Evolutionary conservation across 2,797 vertebrate species (phyloP).

Genomic region (Hypotaenidia okinawae): DNA sequence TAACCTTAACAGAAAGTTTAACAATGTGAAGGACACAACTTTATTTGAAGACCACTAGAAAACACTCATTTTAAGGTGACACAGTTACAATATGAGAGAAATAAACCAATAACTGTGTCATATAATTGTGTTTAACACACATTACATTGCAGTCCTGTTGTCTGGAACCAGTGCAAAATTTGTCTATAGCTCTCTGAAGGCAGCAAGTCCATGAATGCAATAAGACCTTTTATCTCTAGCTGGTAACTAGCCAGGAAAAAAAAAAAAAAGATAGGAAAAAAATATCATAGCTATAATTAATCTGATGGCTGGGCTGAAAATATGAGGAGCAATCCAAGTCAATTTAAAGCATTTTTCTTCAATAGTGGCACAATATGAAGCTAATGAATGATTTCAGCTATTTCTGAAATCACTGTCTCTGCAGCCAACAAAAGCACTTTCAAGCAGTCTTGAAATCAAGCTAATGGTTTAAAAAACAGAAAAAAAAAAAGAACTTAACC

Average conservation of each 20-base stretch:
- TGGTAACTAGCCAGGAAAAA: not conserved
- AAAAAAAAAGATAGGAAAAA: not conserved
- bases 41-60: not conserved
- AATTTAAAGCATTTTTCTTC: slow-evolving; percentile 19
- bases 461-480: not conserved
- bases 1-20: not conserved
- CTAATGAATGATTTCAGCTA: slow-evolving; percentile 28
- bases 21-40: not conserved
- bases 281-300: slow-evolving; percentile 42
- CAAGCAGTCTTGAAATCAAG: not conserved
- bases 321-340: not conserved
- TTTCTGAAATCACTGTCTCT: slow-evolving; percentile 19
- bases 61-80: not conserved
- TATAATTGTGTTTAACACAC: not conserved
- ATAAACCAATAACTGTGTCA: not conserved
- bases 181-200: slow-evolving; percentile 7
- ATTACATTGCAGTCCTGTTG: not conserved
- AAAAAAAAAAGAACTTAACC: not conserved
- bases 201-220: not conserved
- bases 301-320: slow-evolving; percentile 1
- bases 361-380: not conserved
- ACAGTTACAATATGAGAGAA: not conserved
- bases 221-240: slow-evolving; percentile 14
- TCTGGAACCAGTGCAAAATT: not conserved
- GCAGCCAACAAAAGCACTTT: not conserved